Conservation (phyloP, 2,113 vertebrate species). For the Hymenochirus boettgeri region DNA sequence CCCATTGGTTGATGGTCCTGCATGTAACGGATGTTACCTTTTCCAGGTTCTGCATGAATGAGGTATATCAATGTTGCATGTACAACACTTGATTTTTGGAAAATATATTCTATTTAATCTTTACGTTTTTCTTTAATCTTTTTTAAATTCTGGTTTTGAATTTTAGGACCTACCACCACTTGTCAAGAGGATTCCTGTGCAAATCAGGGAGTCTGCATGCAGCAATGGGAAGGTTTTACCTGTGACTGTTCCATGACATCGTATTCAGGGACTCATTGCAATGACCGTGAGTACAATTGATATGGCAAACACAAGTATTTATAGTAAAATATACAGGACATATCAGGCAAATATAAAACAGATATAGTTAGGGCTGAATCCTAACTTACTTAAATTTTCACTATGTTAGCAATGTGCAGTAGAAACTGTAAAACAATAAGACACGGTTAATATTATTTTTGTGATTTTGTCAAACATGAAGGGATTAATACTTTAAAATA, state of each 20-base stretch:
- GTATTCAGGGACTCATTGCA: conserved; percentile 89
- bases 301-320: neutral
- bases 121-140: neutral
- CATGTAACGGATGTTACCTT: conserved; percentile 5
- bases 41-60: conserved; percentile 19
- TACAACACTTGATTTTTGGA: conserved; percentile 9
- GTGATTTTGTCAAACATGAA: too few relatives aligned
- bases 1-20: neutral
- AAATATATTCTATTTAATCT: neutral
- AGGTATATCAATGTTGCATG: conserved; percentile 21
- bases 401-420: too few relatives aligned
- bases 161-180: conserved; percentile 85
- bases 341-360: too few relatives aligned
- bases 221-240: conserved; percentile 96
- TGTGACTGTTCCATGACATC: conserved; percentile 98
- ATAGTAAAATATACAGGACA: neutral
- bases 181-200: conserved; percentile 96
- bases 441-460: too few relatives aligned
- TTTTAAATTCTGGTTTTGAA: conserved; percentile 26
- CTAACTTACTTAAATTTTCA: too few relatives aligned
- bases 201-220: conserved; percentile 94
- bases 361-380: too few relatives aligned
- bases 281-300: conserved; percentile 83
- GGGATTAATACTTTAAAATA: too few relatives aligned
- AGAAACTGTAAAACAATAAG: too few relatives aligned